Evolutionary conservation across 2,113 vertebrate genomes (phyloP), one percentile per base, ranked within the genome.

Genomic region (Sphaerodactylus townsendi): DNA sequence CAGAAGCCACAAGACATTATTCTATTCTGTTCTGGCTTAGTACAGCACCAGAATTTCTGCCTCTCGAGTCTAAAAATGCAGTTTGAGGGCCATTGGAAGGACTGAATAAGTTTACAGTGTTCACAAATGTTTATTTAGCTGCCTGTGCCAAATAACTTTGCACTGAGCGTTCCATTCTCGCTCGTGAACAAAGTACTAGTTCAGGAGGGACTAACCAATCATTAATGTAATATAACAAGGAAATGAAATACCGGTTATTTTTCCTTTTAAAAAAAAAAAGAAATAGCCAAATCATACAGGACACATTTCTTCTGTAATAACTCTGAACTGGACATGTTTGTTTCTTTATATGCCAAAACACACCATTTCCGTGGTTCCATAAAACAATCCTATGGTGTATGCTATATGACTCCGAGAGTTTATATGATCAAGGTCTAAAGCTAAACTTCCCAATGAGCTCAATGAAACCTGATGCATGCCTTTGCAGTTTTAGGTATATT

Each of bases 101-200:
- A 91, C 88, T 84, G 86, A 85, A 17, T 33, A 92, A 94, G 92
- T 95, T 96, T 96, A 94, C 88, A 94, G 91, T 70, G 85, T 83
- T 92, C 89, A 86, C 92, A 96, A 96, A 96, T 95, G 95, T 96
- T 96, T 95, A 92, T 91, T 11, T 81, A 95, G 77, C 87, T 90
- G 73, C 71, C 86, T 53, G 81, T 91, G 93, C 95, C 95, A 96
- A 94, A 95, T 96, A 95, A 89, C 93, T 95, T 91, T 93, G 88
- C 93, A 85, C 93, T 94, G 92, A 95, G 85, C 5, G 56, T 94
- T 94, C 89, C 74, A 90, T 90, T 90, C 81, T 81, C 68, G 92
- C 35, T 79, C 76, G 78, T 90, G 91, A 72, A 92, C 93, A 91
- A 92, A 84, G 75, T 81, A 93, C 92, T 1, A 1, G 59, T 90